Evolutionary conservation across 2,888 invertebrate genomes (phyloP).

Genomic region (Paralinhomoeus sp.): DNA sequence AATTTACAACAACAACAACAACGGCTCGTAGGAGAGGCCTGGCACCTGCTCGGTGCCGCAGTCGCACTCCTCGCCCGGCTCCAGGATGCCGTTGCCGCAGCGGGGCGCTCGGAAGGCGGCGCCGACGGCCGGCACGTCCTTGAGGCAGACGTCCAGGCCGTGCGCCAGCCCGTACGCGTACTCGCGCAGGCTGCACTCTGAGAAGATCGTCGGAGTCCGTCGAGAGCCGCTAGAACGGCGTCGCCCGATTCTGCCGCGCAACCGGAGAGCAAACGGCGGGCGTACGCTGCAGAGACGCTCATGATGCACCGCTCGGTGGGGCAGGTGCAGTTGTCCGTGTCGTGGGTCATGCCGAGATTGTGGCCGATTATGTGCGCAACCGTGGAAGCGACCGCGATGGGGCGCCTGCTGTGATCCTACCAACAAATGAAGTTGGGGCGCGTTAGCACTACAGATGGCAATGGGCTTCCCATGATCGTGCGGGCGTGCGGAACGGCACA

Average conservation of each 20-base stretch:
- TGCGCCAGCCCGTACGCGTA: conserved; percentile 68
- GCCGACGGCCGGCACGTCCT: conserved; percentile 48
- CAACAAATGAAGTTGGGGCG: no score
- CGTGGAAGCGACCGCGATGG: conserved; percentile 80
- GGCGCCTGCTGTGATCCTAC: conserved; percentile 53
- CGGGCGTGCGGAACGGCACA: no score
- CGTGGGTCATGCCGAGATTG: conserved; percentile 97
- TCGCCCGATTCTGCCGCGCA: not conserved
- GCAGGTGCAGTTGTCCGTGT: conserved; percentile 39
- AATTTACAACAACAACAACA: no score
- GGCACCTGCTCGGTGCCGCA: no score
- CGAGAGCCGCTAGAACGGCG: no score
- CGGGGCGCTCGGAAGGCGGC: not conserved
- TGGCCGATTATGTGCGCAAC: conserved; percentile 97
- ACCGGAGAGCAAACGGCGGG: not conserved
- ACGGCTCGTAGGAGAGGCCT: no score
- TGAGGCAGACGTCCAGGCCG: conserved; percentile 82
- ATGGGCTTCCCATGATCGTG: no score
- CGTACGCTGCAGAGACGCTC: conserved; percentile 63
- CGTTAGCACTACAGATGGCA: no score
- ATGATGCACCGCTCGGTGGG: conserved; percentile 57
- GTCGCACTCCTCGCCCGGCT: conserved; percentile 87
- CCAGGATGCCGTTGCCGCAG: conserved; percentile 62
- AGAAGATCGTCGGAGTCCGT: conserved; percentile 61
- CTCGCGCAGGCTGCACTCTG: conserved; percentile 72